Evolutionary conservation across 2,888 invertebrate species (phyloP).

Genomic region (Nephrotoma appendiculata): DNA sequence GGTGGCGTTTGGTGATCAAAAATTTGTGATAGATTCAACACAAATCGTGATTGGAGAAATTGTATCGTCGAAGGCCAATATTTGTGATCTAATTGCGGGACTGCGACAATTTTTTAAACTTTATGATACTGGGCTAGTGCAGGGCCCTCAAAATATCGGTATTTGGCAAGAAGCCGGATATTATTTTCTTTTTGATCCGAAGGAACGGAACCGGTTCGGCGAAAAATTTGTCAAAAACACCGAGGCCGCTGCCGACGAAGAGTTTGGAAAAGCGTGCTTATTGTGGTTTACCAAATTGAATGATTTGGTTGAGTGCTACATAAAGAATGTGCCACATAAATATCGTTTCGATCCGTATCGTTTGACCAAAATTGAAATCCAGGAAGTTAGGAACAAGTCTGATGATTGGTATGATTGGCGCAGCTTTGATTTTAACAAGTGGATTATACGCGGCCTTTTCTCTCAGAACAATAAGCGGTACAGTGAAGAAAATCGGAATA

Average conservation of each 20-base stretch:
- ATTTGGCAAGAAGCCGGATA: slow-evolving; percentile 30
- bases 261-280: slow-evolving; percentile 27
- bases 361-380: slow-evolving; percentile 25
- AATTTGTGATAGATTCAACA: slow-evolving; percentile 13
- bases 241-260: neutral
- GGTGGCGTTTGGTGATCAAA: slow-evolving; percentile 8
- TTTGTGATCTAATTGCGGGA: slow-evolving; percentile 25
- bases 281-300: slow-evolving; percentile 25
- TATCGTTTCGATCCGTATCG: slow-evolving; percentile 21
- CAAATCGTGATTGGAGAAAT: slow-evolving; percentile 26
- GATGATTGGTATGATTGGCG: slow-evolving; percentile 28
- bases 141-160: slow-evolving; percentile 29
- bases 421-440: slow-evolving; percentile 17
- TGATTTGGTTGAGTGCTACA: slow-evolving; percentile 27
- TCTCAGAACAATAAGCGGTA: slow-evolving; percentile 19
- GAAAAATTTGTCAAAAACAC: slow-evolving; percentile 15
- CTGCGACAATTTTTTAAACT: slow-evolving; percentile 26
- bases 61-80: slow-evolving; percentile 19
- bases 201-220: slow-evolving; percentile 25
- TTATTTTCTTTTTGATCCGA: slow-evolving; percentile 34
- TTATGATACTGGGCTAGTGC: slow-evolving; percentile 26
- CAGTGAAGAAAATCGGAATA: slow-evolving; percentile 26
- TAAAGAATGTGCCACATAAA: slow-evolving; percentile 24
- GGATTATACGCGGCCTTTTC: slow-evolving; percentile 28
- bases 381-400: slow-evolving; percentile 21